Percentiles rank a stretch among this genome's conserved stretches.
These are phyloP conservation scores for Mylabris sibirica DNA, from an alignment of 2,888 invertebrate species.

Conservation along the genomic window DNA sequence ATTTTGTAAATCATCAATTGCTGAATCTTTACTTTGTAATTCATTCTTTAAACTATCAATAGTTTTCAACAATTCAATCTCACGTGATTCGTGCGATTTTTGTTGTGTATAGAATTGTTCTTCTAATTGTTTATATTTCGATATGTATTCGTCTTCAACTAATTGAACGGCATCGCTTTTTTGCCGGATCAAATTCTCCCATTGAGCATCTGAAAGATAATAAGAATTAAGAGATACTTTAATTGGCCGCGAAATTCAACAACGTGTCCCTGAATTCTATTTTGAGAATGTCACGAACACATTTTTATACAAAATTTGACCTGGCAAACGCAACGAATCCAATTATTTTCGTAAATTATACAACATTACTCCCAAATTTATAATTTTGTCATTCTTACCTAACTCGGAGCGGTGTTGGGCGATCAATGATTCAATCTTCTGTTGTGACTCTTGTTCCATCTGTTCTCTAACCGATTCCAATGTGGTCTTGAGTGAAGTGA, in stretches of 20 bases:
- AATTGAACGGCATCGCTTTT: conserved; percentile 69
- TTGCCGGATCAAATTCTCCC: conserved; percentile 70
- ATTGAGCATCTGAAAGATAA: conserved; percentile 67
- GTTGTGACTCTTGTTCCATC: conserved; percentile 62
- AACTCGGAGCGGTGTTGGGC: conserved; percentile 69
- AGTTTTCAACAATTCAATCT: conserved; percentile 58
- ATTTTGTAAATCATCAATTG: conserved; percentile 59
- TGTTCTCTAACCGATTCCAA: conserved; percentile 63
- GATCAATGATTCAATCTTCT: conserved; percentile 61
- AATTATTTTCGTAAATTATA: background rate
- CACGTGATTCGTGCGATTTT: conserved; percentile 57
- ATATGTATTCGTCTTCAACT: conserved; percentile 69
- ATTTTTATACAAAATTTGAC: background rate
- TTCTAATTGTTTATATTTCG: conserved; percentile 61
- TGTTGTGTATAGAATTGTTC: conserved; percentile 60
- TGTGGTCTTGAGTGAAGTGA: conserved; percentile 58
- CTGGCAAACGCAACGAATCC: background rate
- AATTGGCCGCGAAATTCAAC: background rate
- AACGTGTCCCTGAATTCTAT: background rate
- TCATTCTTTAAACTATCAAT: conserved; percentile 59
- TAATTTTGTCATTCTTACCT: conserved; percentile 60
- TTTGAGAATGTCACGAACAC: background rate
- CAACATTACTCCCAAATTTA: background rate
- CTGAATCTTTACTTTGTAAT: conserved; percentile 55
- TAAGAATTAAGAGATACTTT: too few relatives aligned